Evolutionary conservation across 2,888 invertebrate genomes (phyloP).

Genomic region (Pharmacophagus antenor): DNA sequence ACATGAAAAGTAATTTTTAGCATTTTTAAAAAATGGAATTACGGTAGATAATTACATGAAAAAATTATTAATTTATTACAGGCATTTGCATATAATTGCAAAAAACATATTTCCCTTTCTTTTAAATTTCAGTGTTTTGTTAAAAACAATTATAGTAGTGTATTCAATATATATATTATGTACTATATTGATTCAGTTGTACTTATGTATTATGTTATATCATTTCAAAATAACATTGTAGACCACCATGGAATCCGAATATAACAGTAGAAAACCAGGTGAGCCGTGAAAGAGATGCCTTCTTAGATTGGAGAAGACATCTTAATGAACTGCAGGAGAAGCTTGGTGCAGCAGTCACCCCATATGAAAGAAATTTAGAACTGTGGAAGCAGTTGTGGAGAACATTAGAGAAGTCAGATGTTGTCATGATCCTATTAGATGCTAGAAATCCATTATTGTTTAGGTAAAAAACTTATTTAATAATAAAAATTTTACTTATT

Average conservation of each 20-base stretch:
- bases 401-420: constrained; percentile 97
- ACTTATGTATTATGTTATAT: too few relatives aligned
- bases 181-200: too few relatives aligned
- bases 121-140: too few relatives aligned
- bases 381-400: constrained; percentile 99
- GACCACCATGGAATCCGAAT: constrained; percentile 89
- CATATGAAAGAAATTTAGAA: constrained; percentile 98
- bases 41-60: too few relatives aligned
- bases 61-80: too few relatives aligned
- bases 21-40: too few relatives aligned
- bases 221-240: constrained; percentile 44
- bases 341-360: constrained; percentile 92
- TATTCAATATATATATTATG: too few relatives aligned
- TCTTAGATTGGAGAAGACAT: constrained; percentile 94
- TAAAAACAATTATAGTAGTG: too few relatives aligned
- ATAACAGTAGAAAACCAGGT: constrained; percentile 91
- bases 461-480: constrained; percentile 54
- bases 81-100: too few relatives aligned
- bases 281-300: constrained; percentile 88
- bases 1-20: too few relatives aligned
- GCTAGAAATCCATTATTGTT: constrained; percentile 97
- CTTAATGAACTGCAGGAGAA: constrained; percentile 88
- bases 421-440: constrained; percentile 96
- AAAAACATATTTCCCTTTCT: too few relatives aligned
- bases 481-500: not conserved